A percentile compares a stretch with the other conserved stretches of the same genome.
These are phyloP conservation scores for Agrotis exclamationis DNA, from an alignment of 2,888 invertebrate genomes.

Conservation along the genomic window DNA sequence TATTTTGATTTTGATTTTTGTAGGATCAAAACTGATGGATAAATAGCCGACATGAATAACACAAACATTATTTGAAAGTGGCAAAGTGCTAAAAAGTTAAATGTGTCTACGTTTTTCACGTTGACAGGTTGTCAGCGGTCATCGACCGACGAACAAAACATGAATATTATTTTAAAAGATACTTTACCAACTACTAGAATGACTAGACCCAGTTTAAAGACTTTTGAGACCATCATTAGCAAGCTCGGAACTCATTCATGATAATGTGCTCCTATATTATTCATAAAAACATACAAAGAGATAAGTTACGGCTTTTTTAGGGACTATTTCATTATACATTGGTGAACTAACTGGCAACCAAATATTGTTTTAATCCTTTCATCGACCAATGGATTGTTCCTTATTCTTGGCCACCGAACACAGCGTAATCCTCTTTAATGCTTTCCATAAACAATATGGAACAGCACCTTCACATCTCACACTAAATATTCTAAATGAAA, in stretches of 20 bases:
- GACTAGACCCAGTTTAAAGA: neutral
- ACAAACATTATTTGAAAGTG: constrained; percentile 20
- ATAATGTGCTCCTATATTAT: neutral
- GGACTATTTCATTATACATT: neutral
- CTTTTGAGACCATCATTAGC: constrained; percentile 4
- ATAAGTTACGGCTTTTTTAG: neutral
- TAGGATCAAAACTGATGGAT: constrained; percentile 28
- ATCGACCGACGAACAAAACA: constrained; percentile 43
- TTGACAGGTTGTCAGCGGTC: constrained; percentile 42
- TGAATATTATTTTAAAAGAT: constrained; percentile 17
- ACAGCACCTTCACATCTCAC: neutral
- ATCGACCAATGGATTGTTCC: neutral
- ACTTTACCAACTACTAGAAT: neutral
- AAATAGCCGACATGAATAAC: constrained; percentile 27
- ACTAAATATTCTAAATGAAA: constrained; percentile 10
- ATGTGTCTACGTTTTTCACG: constrained; percentile 39
- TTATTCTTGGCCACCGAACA: neutral
- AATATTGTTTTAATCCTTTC: neutral
- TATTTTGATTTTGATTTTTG: too few species aligned
- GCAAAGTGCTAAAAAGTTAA: constrained; percentile 35
- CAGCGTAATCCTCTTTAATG: neutral
- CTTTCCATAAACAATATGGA: constrained; percentile 5
- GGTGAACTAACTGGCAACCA: neutral
- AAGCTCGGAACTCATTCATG: constrained; percentile 15
- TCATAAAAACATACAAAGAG: too few species aligned